Base-by-base conservation (phyloP, 2,888 invertebrate species). In the Phengaris arion region DNA sequence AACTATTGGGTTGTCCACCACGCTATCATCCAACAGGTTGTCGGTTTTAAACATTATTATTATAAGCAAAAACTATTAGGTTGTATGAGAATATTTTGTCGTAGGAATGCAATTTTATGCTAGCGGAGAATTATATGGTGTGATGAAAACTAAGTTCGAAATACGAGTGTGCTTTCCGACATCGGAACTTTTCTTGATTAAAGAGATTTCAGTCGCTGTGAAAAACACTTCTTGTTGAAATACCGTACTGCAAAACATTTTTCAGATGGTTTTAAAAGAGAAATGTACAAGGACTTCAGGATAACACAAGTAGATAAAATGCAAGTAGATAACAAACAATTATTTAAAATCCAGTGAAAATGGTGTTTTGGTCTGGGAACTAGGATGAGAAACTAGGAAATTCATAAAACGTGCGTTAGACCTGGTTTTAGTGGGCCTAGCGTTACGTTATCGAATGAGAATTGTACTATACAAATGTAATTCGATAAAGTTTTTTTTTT, bases 161-260 rank as follows among this genome's bases (percentile, higher is more conserved):
- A 64, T 64, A 64, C 35, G 64, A 64, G 64, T 64, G 35, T 35
- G 52, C n/a, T 46, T 57, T 48, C 45, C 70, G 57, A 68, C 74
- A 45, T 22, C 64, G 51, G 46, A 57, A 52, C 73, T 75, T 74
- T 73, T 77, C 68, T 64, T 64, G 64, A 64, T 64, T 64, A 64
- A 64, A 64, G 59, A 64, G 59, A 64, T 64, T 64, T 64, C 35
- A 4, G 59, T 35, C 35, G 35, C 35, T 64, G 35, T 64, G 12
- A 64, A 64, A 64, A 64, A 64, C 64, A 64, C 35, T 64, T 45
- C 64, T 59, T 59, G 22, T 59, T 59, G 59, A 10, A 59, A 59
- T 59, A 59, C 59, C 59, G 59, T 22, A 22, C 59, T 22, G 22
- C 22, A 15, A 7, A 48, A 48, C 6, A 48, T 59, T 55, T 22